A percentile compares a stretch with the other conserved stretches of the same genome.
Evolutionary conservation across 1,140 invertebrate species (phyloP).

Genomic region (Argopecten irradians): DNA sequence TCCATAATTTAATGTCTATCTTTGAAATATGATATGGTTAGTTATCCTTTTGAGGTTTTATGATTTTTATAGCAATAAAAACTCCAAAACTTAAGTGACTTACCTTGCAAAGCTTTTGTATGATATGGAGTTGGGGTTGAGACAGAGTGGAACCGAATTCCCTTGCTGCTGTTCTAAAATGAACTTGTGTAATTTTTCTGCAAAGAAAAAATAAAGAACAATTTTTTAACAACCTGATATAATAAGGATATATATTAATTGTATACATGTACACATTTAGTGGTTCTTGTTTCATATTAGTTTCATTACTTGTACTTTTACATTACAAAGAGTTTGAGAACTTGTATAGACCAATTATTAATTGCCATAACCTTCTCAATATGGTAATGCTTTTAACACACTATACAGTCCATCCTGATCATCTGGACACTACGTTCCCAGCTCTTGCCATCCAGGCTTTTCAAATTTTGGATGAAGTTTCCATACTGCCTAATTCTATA

Average conservation of each 20-base stretch:
- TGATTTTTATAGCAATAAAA: no score
- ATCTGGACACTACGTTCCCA: not conserved
- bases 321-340: no score
- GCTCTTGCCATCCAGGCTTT: not conserved
- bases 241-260: no score
- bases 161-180: constrained; percentile 96
- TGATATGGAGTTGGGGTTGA: constrained; percentile 99
- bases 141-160: constrained; percentile 94
- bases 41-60: no score
- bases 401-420: not conserved
- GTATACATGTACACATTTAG: no score
- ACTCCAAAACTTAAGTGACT: constrained; percentile 80
- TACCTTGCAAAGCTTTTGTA: constrained; percentile 99
- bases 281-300: no score
- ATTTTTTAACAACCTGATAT: no score
- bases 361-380: not conserved
- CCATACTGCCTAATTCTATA: not conserved
- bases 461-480: not conserved
- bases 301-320: no score
- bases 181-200: constrained; percentile 99
- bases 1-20: no score
- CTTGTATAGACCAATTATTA: no score
- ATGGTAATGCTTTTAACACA: not conserved
- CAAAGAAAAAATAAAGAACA: constrained; percentile 62
- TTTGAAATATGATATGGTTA: no score